Conservation (phyloP, 2,113 vertebrate genomes). For the Nettapus auritus region DNA sequence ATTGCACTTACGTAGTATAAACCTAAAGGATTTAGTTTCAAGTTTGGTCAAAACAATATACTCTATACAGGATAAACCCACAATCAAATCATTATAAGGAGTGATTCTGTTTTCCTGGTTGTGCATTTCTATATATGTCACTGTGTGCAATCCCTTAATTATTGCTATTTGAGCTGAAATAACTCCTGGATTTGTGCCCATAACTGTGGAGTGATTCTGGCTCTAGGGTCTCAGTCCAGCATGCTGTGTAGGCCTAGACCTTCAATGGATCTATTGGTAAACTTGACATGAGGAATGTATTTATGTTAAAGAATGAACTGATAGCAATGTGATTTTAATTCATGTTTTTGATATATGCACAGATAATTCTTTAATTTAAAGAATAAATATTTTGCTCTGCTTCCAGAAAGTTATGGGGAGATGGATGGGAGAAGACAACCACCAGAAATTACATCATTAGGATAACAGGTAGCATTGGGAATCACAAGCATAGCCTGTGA, state of each 20-base stretch:
- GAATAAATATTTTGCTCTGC: not conserved
- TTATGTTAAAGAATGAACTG: not conserved
- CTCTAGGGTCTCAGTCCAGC: fast-evolving
- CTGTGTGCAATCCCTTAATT: not conserved
- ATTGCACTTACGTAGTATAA: not conserved
- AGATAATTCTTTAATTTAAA: not conserved
- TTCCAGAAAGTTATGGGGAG: not conserved
- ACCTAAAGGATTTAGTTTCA: not conserved
- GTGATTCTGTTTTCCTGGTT: not conserved
- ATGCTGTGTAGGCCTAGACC: not conserved
- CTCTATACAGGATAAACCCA: not conserved
- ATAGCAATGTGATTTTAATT: not conserved
- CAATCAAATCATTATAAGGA: not conserved
- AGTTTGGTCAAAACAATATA: not conserved
- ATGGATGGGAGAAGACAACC: not conserved
- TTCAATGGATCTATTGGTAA: not conserved
- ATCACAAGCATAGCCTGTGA: not conserved
- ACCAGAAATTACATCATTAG: not conserved
- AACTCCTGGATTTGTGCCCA: not conserved
- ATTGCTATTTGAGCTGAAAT: not conserved
- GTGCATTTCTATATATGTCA: not conserved
- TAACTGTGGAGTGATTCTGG: not conserved
- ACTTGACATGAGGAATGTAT: not conserved
- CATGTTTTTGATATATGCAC: not conserved
- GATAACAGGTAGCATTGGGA: not conserved